Percentiles rank a stretch among this genome's conserved stretches.
Conservation (phyloP, 2,797 vertebrate species). For the Anableps anableps region DNA sequence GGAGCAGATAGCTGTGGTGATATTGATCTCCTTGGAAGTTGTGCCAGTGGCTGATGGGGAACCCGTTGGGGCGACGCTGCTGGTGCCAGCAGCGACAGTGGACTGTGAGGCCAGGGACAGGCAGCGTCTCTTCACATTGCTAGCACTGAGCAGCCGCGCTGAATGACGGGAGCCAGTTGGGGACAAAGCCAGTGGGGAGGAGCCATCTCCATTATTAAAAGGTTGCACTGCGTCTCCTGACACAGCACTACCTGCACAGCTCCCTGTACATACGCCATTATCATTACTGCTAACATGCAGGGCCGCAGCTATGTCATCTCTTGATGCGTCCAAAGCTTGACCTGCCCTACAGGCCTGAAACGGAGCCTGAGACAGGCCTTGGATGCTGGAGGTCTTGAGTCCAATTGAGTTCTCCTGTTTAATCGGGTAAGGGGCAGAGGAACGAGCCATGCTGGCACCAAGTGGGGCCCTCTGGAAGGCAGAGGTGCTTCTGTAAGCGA, state of each 20-base stretch:
- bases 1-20: slow-evolving; percentile 88
- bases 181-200: slow-evolving; percentile 88
- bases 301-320: slow-evolving; percentile 75
- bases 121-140: slow-evolving; percentile 89
- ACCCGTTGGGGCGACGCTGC: slow-evolving; percentile 31
- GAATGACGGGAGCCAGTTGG: slow-evolving; percentile 86
- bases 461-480: slow-evolving; percentile 83
- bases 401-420: slow-evolving; percentile 90
- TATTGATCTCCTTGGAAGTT: slow-evolving; percentile 81
- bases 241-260: slow-evolving; percentile 64
- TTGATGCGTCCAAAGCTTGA: slow-evolving; percentile 73
- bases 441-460: slow-evolving; percentile 76
- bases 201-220: slow-evolving; percentile 92
- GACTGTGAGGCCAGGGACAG: slow-evolving; percentile 84
- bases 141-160: slow-evolving; percentile 81
- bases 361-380: slow-evolving; percentile 71
- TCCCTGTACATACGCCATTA: slow-evolving; percentile 45
- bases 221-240: slow-evolving; percentile 86
- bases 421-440: slow-evolving; percentile 85
- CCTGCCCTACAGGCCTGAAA: slow-evolving; percentile 63
- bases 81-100: slow-evolving; percentile 28
- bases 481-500: slow-evolving; percentile 81
- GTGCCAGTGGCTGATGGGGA: slow-evolving; percentile 61
- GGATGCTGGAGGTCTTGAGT: slow-evolving; percentile 81
- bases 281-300: slow-evolving; percentile 73